Evolutionary conservation across 2,113 vertebrate genomes (phyloP).

Genomic region (Marcusenius ussheri): DNA sequence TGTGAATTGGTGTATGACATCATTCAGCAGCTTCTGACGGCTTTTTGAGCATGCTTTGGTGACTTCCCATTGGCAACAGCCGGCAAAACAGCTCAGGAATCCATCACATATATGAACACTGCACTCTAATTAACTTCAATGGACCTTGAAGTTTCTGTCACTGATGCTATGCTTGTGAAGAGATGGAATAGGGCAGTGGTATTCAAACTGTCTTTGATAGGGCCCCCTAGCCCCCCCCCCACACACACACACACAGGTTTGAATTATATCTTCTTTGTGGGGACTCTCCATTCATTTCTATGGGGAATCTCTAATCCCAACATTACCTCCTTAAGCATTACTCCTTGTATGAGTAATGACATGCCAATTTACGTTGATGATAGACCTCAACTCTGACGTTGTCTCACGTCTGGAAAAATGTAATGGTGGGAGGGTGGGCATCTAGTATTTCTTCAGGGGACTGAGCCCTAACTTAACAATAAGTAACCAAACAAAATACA

Average conservation of each 20-base stretch:
- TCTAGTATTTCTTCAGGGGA: no score
- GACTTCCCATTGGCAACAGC: background rate
- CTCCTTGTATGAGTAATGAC: background rate
- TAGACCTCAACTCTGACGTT: background rate
- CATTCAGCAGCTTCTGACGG: background rate
- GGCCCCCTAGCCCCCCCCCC: no score
- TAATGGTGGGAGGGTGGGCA: no score
- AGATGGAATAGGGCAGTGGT: background rate
- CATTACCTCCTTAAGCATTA: no score
- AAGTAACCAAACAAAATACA: no score
- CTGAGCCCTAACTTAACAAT: no score
- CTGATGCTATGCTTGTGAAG: background rate
- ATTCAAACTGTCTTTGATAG: background rate
- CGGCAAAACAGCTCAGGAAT: background rate
- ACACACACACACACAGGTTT: no score
- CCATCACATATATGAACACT: background rate
- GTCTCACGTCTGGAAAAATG: background rate
- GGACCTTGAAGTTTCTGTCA: background rate
- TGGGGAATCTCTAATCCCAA: no score
- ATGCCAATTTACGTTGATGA: background rate
- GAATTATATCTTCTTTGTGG: no score
- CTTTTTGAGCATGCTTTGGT: background rate
- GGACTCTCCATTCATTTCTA: no score
- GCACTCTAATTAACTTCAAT: background rate
- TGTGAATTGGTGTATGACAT: background rate